Base-by-base conservation (phyloP, 2,888 invertebrate species). In the Drosophila mulleri region DNA sequence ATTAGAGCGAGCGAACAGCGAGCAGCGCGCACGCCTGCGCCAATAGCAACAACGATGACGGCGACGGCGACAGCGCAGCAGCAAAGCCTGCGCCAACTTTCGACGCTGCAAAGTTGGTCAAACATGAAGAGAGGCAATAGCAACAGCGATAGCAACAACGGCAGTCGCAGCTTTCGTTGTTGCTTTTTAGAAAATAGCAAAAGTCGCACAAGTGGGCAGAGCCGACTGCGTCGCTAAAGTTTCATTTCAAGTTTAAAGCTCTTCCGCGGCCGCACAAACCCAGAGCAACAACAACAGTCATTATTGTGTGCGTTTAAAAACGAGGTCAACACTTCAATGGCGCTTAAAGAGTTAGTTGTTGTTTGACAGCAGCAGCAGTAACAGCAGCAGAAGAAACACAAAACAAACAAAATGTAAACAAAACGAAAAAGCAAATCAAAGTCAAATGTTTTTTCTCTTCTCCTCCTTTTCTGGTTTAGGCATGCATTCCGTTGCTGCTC, bases 201-300 rank as follows among this genome's bases (percentile, higher is more conserved):
- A 80, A 81, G 65, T 69, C 68, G 56, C 53, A 71, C 68, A 74
- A 62, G 53, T 37, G 50, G 68, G 61, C 61, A 61, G 41, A 35
- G 62, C 54, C 52, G 60, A 67, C 72, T 41, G 57, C 64, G n/a
- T 41, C 41, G 41, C n/a, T 59, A 67, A 72, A 79, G 82, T 84
- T 89, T 88, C 83, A 81, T 88, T 87, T 87, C 86, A 90, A 87
- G 86, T 87, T 87, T 90, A 83, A 87, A 88, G 81, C 83, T 86
- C 89, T 90, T 90, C 83, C 84, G 89, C 80, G 76, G 76, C 75
- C 74, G 74, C 75, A 72, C 78, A 75, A 75, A 53, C 39, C 53
- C 23, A 37, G 56, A 75, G 69, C 66, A 61, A 58, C 41, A 67
- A 62, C 52, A 64, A 59, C 32, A 70, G 44, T 66, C 48, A 60